Base-by-base conservation (phyloP, 2,888 invertebrate species). In the Halictus ligatus region DNA sequence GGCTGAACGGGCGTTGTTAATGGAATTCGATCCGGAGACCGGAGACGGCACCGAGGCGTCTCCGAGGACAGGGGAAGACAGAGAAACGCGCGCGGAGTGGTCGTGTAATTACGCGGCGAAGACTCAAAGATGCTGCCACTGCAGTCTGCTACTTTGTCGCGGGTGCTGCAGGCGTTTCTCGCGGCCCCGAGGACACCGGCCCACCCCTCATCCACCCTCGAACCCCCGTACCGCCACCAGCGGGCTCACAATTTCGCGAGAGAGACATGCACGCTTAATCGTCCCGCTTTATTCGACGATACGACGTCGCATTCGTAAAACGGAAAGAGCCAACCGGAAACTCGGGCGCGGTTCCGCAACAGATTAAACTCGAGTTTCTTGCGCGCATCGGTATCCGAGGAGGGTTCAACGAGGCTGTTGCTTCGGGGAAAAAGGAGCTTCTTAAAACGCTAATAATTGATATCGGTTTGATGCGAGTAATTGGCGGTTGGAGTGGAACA, bases 21-120 rank as follows among this genome's bases (percentile, higher is more conserved):
- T 89, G 88, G 89, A 90, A 90, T 90, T 87, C 89, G 90, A 90
- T 90, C 89, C 87, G 83, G n/a, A 54, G 80, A 86, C 81, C 75
- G 46, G 76, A 87, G 87, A 85, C 80, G 90, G 89, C 88, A 87
- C 79, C 83, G 83, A 83, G 86, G 75, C 85, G 81, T 82, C 86
- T 85, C 76, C 77, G 69, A 81, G 76, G 78, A 85, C 78, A 77
- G 73, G 35, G 81, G 80, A 86, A 86, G 77, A 80, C 86, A 77
- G 78, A 81, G 89, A 84, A 89, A 89, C 81, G 82, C 74, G 35
- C 35, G 83, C 78, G 75, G 80, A 78, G 82, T 83, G 88, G 82
- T 90, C 89, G 88, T 89, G 92, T 92, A 92, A 92, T 91, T 92
- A 90, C 89, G 85, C 40, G 85, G 87, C 88, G 91, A 89, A 88